These are phyloP conservation scores for Anseranas semipalmata DNA, from an alignment of 2,113 vertebrate species.

Conservation along the genomic window DNA sequence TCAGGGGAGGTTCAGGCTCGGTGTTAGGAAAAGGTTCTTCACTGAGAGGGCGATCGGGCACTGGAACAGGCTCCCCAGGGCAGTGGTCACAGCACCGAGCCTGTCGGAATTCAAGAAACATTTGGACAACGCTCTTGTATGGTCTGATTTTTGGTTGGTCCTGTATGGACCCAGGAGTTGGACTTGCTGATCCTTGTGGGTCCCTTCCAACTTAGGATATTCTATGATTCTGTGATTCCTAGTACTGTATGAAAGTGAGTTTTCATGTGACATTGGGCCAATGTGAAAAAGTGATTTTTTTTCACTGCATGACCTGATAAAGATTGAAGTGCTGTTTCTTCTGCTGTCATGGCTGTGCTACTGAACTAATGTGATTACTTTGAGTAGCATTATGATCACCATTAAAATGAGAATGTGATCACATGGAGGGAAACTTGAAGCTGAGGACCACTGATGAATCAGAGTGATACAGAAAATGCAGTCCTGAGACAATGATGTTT, in stretches of 20 bases:
- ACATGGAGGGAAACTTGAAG: neutral
- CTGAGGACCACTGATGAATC: neutral
- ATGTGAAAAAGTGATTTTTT: neutral
- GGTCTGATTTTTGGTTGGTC: too few species aligned
- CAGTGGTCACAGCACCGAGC: too few species aligned
- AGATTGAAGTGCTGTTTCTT: neutral
- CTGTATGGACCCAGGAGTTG: too few species aligned
- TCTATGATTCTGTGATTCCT: neutral
- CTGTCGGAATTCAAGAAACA: too few species aligned
- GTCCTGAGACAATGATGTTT: neutral
- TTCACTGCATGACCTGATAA: fast-evolving
- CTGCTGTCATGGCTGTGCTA: neutral
- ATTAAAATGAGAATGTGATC: neutral
- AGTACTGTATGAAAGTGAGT: neutral
- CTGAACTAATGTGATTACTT: neutral
- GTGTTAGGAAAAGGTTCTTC: too few species aligned
- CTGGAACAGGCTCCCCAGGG: too few species aligned
- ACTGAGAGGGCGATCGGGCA: too few species aligned
- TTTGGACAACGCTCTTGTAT: too few species aligned
- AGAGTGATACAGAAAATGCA: neutral
- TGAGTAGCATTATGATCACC: neutral
- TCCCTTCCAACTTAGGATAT: too few species aligned
- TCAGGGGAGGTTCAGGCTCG: too few species aligned
- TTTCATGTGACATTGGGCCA: neutral
- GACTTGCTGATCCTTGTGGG: too few species aligned